A percentile compares a stretch with the other conserved stretches of the same genome.
Conservation (phyloP, 2,888 invertebrate species). For the Galeopsomyia nigrocyanea region DNA sequence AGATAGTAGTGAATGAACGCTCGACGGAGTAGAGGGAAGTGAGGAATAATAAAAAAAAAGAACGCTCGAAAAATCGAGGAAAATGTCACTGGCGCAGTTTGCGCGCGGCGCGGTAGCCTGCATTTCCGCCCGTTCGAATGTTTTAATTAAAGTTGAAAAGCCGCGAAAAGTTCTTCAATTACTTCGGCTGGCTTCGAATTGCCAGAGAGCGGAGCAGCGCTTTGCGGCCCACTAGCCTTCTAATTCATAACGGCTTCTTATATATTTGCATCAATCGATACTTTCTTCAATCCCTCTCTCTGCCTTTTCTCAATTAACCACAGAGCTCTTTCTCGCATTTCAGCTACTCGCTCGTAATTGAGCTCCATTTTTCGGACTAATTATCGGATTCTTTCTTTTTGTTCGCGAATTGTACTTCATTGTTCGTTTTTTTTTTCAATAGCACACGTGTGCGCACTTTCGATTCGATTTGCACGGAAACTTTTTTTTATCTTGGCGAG, state of each 20-base stretch:
- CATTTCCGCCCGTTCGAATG: conserved; percentile 31
- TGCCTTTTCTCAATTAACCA: too few species aligned
- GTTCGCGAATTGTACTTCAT: not conserved
- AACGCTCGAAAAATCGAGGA: not conserved
- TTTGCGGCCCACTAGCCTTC: too few species aligned
- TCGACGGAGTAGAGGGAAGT: too few species aligned
- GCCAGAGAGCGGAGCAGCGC: too few species aligned
- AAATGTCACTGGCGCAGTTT: conserved; percentile 9
- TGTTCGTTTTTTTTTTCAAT: not conserved
- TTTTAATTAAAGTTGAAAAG: conserved; percentile 45
- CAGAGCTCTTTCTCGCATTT: too few species aligned
- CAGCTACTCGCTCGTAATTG: too few species aligned
- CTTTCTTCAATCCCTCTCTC: too few species aligned
- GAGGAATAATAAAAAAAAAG: conserved; percentile 3
- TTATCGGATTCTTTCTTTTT: conserved; percentile 9
- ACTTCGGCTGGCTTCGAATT: conserved; percentile 6
- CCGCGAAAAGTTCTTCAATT: conserved; percentile 42
- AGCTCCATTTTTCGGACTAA: conserved; percentile 1
- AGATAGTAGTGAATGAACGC: too few species aligned
- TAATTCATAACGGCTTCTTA: conserved; percentile 25
- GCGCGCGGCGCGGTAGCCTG: not conserved
- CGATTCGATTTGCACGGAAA: not conserved
- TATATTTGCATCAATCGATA: not conserved
- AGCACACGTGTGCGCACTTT: too few species aligned
- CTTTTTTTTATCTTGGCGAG: not conserved